A percentile compares a stretch with the other conserved stretches of the same genome.
Evolutionary conservation across 2,113 vertebrate genomes (phyloP).

Genomic region (Muntiacus reevesi): DNA sequence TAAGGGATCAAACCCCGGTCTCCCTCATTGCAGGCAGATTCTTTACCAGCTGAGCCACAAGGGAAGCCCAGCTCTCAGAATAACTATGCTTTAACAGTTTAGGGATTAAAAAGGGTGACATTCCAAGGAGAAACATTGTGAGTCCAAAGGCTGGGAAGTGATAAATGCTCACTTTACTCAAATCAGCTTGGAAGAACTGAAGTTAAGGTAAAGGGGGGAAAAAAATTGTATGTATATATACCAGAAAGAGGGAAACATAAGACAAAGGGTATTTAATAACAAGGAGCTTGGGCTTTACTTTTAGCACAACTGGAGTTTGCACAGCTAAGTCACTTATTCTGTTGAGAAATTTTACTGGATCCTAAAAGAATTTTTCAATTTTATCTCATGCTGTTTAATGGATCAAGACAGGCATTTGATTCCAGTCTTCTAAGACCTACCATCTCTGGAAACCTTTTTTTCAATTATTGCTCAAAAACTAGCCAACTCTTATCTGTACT

Average conservation of each 20-base stretch:
- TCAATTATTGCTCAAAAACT: not conserved
- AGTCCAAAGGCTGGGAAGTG: not conserved
- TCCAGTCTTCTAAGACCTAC: not conserved
- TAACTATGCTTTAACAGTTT: not conserved
- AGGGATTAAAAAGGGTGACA: not conserved
- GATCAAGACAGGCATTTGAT: not conserved
- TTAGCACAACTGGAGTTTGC: too few relatives aligned
- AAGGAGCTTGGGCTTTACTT: not conserved
- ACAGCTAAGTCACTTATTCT: not conserved
- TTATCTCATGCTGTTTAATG: not conserved
- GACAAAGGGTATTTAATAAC: accelerated
- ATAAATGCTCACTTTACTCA: not conserved
- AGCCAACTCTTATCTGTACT: not conserved
- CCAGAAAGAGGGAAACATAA: not conserved
- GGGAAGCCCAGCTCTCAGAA: not conserved
- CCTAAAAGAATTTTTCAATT: not conserved
- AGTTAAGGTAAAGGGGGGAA: not conserved
- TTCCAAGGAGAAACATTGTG: not conserved
- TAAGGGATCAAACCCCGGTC: too few relatives aligned
- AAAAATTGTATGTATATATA: too few relatives aligned
- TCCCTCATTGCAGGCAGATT: too few relatives aligned
- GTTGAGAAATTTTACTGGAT: not conserved
- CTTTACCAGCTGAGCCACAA: too few relatives aligned
- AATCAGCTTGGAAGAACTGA: not conserved
- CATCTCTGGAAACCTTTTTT: not conserved